Conservation (phyloP, 2,888 invertebrate genomes). For the Griposia aprilina region DNA sequence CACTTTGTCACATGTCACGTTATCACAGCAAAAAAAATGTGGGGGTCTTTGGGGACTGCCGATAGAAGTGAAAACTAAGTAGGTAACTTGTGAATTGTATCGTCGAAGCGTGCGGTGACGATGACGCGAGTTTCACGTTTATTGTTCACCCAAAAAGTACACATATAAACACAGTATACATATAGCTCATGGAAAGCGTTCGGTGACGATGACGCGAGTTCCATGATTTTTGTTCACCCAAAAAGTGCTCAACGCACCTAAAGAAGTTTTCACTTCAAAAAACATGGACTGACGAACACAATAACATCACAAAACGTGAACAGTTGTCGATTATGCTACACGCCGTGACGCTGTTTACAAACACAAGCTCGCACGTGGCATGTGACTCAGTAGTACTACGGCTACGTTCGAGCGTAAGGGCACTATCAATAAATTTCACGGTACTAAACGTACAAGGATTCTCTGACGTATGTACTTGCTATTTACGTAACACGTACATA, state of each 20-base stretch:
- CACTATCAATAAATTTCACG: slow-evolving; percentile 45
- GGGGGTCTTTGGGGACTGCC: too few species aligned
- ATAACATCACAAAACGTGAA: slow-evolving; percentile 27
- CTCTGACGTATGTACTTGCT: slow-evolving; percentile 25
- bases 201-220: too few species aligned
- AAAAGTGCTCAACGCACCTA: too few species aligned
- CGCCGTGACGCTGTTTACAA: slow-evolving; percentile 44
- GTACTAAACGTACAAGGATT: slow-evolving; percentile 30
- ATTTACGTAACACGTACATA: slow-evolving; percentile 8
- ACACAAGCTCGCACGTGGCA: slow-evolving; percentile 47
- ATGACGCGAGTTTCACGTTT: too few species aligned
- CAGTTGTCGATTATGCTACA: slow-evolving; percentile 39
- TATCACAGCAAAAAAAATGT: slow-evolving; percentile 23
- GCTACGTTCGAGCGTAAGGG: slow-evolving; percentile 36
- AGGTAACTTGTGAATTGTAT: too few species aligned
- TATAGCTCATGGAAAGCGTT: too few species aligned
- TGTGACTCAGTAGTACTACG: slow-evolving; percentile 40
- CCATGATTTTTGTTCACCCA: too few species aligned
- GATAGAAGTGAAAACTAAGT: too few species aligned
- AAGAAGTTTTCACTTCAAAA: too few species aligned
- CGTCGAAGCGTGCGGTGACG: too few species aligned
- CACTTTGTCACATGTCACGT: neutral
- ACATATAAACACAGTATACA: too few species aligned
- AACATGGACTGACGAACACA: slow-evolving; percentile 7
- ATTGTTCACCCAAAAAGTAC: too few species aligned